phyloP scores from a whole-genome alignment of 2,888 invertebrate genomes.

The Fragum whitleyi region DNA sequence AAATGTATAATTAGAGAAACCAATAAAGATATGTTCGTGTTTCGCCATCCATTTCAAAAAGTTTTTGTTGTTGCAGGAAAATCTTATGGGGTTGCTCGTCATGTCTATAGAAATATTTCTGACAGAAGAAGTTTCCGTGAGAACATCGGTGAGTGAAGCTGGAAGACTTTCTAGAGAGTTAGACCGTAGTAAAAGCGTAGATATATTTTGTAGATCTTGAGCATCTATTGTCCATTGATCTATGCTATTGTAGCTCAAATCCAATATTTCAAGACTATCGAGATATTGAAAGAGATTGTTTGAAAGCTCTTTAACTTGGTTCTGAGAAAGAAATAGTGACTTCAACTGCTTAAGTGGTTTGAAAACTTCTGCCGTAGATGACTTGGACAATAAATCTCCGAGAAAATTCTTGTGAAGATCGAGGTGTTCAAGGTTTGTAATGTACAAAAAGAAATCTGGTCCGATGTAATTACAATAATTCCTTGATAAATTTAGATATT shows the following conservation, averaged over 20 bases:
- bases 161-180: constrained; percentile 31
- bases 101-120: constrained; percentile 28
- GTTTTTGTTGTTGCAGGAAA: constrained; percentile 14
- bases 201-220: constrained; percentile 22
- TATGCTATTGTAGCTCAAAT: constrained; percentile 25
- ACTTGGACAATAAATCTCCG: constrained; percentile 2
- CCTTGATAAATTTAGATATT: constrained; percentile 35
- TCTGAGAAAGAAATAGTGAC: constrained; percentile 23
- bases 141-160: neutral
- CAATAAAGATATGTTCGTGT: neutral
- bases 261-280: neutral
- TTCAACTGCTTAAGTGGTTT: constrained; percentile 19
- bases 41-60: constrained; percentile 37
- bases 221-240: neutral
- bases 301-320: constrained; percentile 13
- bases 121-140: neutral
- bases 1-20: constrained; percentile 24
- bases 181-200: constrained; percentile 11
- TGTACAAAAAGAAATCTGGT: neutral
- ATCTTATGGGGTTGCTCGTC: constrained; percentile 20
- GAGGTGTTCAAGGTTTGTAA: neutral
- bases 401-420: constrained; percentile 7
- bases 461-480: constrained; percentile 19
- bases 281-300: neutral
- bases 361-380: constrained; percentile 18